A percentile compares a stretch with the other conserved stretches of the same genome.
These are phyloP conservation scores for Eueides isabella DNA, from an alignment of 1,140 invertebrate species.

Conservation along the genomic window DNA sequence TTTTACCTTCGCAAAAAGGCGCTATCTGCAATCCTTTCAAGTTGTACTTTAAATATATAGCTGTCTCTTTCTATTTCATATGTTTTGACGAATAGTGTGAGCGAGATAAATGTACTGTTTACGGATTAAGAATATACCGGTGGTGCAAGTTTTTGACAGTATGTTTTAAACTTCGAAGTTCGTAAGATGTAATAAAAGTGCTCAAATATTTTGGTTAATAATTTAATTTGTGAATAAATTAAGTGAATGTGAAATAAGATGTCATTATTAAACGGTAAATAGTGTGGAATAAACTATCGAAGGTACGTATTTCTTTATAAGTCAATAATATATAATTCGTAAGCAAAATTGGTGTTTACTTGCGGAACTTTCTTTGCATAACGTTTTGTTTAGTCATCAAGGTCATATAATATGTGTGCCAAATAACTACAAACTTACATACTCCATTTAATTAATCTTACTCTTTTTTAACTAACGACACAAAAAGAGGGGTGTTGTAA, in stretches of 20 bases:
- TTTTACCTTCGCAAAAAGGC: constrained; percentile 80
- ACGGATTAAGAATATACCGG: constrained; percentile 54
- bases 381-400: constrained; percentile 59
- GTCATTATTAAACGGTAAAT: constrained; percentile 33
- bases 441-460: not conserved
- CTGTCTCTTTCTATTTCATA: constrained; percentile 48
- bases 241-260: constrained; percentile 23
- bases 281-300: constrained; percentile 27
- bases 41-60: constrained; percentile 26
- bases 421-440: constrained; percentile 8
- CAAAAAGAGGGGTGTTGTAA: too few species aligned
- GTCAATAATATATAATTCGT: constrained; percentile 32
- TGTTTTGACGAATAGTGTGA: not conserved
- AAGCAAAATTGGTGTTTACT: constrained; percentile 50
- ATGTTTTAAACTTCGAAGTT: constrained; percentile 57
- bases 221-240: constrained; percentile 30
- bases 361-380: constrained; percentile 57
- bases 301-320: constrained; percentile 48
- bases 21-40: constrained; percentile 63
- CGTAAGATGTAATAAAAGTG: constrained; percentile 49
- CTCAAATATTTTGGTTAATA: constrained; percentile 45
- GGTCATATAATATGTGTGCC: constrained; percentile 45
- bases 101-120: constrained; percentile 26
- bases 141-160: constrained; percentile 79
- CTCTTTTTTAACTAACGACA: too few species aligned